Evolutionary conservation across 2,797 vertebrate genomes (phyloP).

Genomic region (Leptodactylus fallax): DNA sequence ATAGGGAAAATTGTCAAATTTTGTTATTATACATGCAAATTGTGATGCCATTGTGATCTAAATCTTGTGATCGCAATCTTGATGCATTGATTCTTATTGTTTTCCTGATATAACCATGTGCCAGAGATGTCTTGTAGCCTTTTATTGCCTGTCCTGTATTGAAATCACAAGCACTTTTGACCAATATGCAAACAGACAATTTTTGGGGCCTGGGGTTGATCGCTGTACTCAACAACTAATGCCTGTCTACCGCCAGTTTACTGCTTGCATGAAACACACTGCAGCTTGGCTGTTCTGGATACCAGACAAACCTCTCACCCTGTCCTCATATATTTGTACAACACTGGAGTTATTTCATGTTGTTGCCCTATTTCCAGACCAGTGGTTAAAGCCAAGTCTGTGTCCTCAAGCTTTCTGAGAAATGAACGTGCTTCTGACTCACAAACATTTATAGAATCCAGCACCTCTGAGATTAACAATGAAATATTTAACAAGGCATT

Average conservation of each 20-base stretch:
- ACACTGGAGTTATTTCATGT: conserved; percentile 67
- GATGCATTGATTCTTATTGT: background rate
- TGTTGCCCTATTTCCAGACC: conserved; percentile 56
- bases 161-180: background rate
- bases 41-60: too few relatives aligned
- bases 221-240: background rate
- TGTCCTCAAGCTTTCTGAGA: conserved; percentile 67
- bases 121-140: background rate
- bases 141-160: background rate
- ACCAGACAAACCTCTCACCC: conserved; percentile 20
- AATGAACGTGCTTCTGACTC: conserved; percentile 63
- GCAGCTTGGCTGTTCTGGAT: background rate
- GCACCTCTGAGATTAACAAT: conserved; percentile 5
- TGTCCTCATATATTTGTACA: conserved; percentile 66
- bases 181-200: background rate
- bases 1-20: too few relatives aligned
- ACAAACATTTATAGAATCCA: conserved; percentile 25
- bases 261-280: too few relatives aligned
- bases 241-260: background rate
- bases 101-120: background rate
- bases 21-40: too few relatives aligned
- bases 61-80: background rate
- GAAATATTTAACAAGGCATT: background rate
- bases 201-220: background rate
- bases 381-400: conserved; percentile 56